Conservation (phyloP, 2,113 vertebrate species). For the Verasper variegatus region DNA sequence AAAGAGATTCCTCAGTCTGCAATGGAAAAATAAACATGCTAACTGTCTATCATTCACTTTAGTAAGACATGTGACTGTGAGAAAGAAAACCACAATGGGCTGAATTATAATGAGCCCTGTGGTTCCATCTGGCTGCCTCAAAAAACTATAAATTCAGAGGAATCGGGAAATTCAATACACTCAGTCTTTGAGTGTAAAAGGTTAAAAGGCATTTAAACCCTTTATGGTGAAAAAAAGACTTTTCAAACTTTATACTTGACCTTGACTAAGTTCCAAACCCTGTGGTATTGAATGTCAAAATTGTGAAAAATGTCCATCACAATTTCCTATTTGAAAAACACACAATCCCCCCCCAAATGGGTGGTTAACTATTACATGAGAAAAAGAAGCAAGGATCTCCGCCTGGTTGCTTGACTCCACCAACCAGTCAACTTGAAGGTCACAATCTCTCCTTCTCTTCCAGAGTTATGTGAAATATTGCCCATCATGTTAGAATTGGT, state of each 20-base stretch:
- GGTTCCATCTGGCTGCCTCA: constrained; percentile 23
- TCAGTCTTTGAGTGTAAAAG: not conserved
- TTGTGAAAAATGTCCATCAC: not conserved
- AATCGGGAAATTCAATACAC: not conserved
- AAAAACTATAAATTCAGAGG: constrained; percentile 23
- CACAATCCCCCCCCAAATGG: no score
- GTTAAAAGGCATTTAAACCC: not conserved
- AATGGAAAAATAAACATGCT: constrained; percentile 35
- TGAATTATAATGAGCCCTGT: constrained; percentile 43
- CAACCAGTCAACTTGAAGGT: no score
- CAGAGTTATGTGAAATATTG: no score
- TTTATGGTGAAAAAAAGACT: constrained; percentile 1
- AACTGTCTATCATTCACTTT: constrained; percentile 44
- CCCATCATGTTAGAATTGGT: no score
- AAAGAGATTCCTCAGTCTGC: not conserved
- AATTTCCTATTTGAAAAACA: not conserved
- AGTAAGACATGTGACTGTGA: constrained; percentile 43
- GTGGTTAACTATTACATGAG: no score
- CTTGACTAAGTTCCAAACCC: constrained; percentile 3
- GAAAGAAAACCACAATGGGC: constrained; percentile 39
- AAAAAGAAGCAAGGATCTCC: no score
- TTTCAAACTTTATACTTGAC: not conserved
- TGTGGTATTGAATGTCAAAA: not conserved
- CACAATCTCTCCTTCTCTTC: no score
- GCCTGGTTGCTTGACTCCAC: no score